Evolutionary conservation across 2,797 vertebrate species (phyloP), one percentile per base, ranked within the genome.

Genomic region (Mionectes olivaceus): DNA sequence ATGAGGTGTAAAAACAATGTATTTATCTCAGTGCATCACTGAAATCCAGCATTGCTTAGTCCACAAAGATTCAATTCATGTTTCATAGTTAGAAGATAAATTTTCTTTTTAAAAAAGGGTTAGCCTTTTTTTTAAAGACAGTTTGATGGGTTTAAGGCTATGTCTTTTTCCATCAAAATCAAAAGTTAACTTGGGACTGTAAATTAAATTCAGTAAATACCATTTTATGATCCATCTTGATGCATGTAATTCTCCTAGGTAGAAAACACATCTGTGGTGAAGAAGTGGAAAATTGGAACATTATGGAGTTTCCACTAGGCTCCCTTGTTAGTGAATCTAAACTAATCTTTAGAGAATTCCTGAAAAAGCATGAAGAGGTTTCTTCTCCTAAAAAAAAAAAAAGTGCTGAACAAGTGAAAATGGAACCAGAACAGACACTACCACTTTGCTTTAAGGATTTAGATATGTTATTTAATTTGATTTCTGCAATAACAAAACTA

Each of bases 281-380:
- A 89, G 83, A 95, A 93, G 73, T 95, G 92, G 95, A 97, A 97
- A 97, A 97, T 94, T 96, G 92, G 89, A 97, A 97, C 93, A 95
- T 90, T 90, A 96, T 95, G 95, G 83, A 85, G 64, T 90, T 96
- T 97, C 90, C 60, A 95, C 65, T 81, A 91, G 73, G 30, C 83
- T 96, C 52, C 60, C 71, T 76, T 95, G 86, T 92, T 92, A 94
- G 83, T 59, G 89, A 95, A 88, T 94, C 89, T 95, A 96, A 94
- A 94, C 85, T 94, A 95, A 94, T 94, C 94, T 90, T 92, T 86
- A 96, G 87, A 64, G 67, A 96, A 97, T 93, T 95, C 89, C 78
- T 91, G 49, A 94, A 69, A 95, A 96, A 95, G 69, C 84, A 89
- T 68, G 81, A 94, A 94, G 84, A 89, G 53, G 46, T 89, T 96